phyloP scores from a whole-genome alignment of 1,140 invertebrate species.

The Hylyphantes graminicola region DNA sequence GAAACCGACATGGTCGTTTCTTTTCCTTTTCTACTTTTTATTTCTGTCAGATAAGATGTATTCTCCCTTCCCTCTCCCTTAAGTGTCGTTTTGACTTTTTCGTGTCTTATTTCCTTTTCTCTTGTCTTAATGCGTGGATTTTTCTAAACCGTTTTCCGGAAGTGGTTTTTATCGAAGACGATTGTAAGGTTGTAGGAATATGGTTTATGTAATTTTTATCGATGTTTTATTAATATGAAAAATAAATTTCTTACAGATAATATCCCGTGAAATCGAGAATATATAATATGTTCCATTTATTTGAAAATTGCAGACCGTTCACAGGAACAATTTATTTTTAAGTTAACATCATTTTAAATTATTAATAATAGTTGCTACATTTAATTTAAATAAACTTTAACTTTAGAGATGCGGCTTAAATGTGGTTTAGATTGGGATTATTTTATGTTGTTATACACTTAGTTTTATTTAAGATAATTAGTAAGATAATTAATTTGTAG shows the following conservation, averaged over 20 bases:
- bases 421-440: no score
- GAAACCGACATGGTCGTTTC: conserved; percentile 6
- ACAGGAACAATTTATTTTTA: not conserved
- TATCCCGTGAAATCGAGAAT: no score
- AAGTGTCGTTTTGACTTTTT: conserved; percentile 38
- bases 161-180: not conserved
- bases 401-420: no score
- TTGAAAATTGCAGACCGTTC: no score
- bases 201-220: not conserved
- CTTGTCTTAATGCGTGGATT: not conserved
- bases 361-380: no score
- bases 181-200: not conserved
- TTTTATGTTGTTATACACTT: no score
- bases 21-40: conserved; percentile 18
- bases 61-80: not conserved
- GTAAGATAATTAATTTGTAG: no score
- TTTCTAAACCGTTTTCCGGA: not conserved
- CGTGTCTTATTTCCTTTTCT: conserved; percentile 3
- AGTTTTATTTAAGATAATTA: no score
- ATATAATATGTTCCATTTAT: no score
- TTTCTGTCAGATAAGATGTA: conserved; percentile 14
- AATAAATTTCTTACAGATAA: not conserved
- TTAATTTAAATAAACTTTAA: no score
- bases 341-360: not conserved
- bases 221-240: not conserved